These are phyloP conservation scores for Ornithoptera alexandrae DNA, from an alignment of 2,888 invertebrate species.

Conservation along the genomic window DNA sequence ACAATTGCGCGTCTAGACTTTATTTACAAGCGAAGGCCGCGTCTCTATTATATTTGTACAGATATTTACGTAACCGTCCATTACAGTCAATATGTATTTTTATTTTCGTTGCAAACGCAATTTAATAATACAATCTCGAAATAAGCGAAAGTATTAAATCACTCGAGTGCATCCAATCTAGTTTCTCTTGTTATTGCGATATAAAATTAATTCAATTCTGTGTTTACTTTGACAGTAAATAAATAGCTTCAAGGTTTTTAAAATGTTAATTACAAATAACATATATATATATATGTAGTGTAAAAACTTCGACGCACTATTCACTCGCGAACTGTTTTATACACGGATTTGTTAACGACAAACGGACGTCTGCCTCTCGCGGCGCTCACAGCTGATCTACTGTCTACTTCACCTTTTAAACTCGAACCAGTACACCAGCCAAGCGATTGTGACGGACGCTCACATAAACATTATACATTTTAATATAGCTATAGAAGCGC, in stretches of 20 bases:
- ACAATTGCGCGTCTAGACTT: slow-evolving; percentile 43
- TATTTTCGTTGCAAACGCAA: slow-evolving; percentile 20
- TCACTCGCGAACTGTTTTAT: slow-evolving; percentile 44
- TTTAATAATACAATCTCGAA: slow-evolving; percentile 33
- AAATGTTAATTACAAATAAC: slow-evolving; percentile 3
- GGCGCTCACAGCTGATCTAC: slow-evolving; percentile 58
- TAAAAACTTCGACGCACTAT: slow-evolving; percentile 37
- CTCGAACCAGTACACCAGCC: slow-evolving; percentile 32
- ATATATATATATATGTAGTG: neutral
- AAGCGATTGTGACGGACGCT: slow-evolving; percentile 39
- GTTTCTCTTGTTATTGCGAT: slow-evolving; percentile 18
- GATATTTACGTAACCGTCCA: slow-evolving; percentile 27
- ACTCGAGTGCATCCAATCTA: slow-evolving; percentile 67
- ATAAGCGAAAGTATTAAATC: slow-evolving; percentile 63
- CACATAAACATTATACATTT: slow-evolving; percentile 23
- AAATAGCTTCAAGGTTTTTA: neutral
- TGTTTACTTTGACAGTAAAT: neutral
- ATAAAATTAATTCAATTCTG: slow-evolving; percentile 33
- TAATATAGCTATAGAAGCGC: slow-evolving; percentile 34
- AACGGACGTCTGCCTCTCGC: slow-evolving; percentile 53
- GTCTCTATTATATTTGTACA: slow-evolving; percentile 31
- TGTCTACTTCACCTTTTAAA: slow-evolving; percentile 43
- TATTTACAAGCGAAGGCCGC: slow-evolving; percentile 44
- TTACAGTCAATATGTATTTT: slow-evolving; percentile 26
- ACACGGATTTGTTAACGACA: slow-evolving; percentile 35